These are phyloP conservation scores for Lochmaea crataegi DNA, from an alignment of 2,888 invertebrate species.

Conservation along the genomic window DNA sequence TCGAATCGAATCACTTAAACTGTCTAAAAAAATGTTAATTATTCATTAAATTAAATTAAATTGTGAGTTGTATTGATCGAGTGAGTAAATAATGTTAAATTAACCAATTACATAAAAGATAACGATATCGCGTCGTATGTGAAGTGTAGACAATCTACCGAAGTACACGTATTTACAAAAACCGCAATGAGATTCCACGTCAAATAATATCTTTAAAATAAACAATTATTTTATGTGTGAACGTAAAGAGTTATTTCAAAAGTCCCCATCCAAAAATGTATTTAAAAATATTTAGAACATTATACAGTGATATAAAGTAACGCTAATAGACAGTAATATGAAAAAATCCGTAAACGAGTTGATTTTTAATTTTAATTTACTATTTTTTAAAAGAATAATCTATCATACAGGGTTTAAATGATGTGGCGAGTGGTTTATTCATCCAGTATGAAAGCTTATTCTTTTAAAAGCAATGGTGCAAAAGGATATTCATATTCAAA, in stretches of 20 bases:
- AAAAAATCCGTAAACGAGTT: too few species aligned
- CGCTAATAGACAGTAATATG: too few species aligned
- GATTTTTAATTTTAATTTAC: too few species aligned
- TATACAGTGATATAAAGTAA: too few species aligned
- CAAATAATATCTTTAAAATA: not conserved
- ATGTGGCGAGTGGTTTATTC: too few species aligned
- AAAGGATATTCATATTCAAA: too few species aligned
- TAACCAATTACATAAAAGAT: not conserved
- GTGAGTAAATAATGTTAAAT: not conserved
- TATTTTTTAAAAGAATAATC: too few species aligned
- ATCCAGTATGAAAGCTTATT: too few species aligned
- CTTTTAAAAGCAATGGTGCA: too few species aligned
- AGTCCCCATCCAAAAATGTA: too few species aligned
- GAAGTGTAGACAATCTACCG: not conserved
- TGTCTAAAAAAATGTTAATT: not conserved
- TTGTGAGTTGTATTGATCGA: not conserved
- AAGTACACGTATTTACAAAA: not conserved
- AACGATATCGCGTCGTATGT: not conserved
- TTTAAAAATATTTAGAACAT: too few species aligned
- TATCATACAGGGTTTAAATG: too few species aligned
- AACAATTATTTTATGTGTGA: not conserved
- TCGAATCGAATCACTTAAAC: not conserved
- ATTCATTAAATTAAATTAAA: slow-evolving; percentile 1
- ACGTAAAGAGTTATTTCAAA: not conserved
- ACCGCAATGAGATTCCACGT: not conserved